A percentile compares a stretch with the other conserved stretches of the same genome.
Conservation (phyloP, 2,888 invertebrate species). For the Eubasilissa splendida region DNA sequence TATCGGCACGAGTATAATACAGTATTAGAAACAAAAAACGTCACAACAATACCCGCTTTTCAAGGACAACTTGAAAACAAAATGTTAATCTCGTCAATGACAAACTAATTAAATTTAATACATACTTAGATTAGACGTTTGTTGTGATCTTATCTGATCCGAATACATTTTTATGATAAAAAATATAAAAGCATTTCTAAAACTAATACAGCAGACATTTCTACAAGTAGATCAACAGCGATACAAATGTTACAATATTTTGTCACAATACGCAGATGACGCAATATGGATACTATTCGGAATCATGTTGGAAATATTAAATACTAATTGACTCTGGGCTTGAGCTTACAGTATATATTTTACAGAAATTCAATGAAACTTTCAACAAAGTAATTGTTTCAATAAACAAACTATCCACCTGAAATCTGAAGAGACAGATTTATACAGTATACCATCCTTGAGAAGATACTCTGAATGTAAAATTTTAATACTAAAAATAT, state of each 20-base stretch:
- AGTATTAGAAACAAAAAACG: no score
- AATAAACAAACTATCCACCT: neutral
- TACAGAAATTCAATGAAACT: neutral
- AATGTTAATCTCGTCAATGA: no score
- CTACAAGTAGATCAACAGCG: neutral
- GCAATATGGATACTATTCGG: neutral
- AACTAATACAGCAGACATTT: no score
- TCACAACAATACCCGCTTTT: no score
- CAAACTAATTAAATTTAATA: no score
- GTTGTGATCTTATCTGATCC: no score
- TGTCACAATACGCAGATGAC: neutral
- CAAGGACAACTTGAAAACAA: no score
- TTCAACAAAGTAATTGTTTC: neutral
- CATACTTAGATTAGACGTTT: no score
- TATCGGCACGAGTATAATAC: no score
- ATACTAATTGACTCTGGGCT: slow-evolving; percentile 26
- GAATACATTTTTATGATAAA: no score
- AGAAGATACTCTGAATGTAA: neutral
- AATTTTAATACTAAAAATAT: slow-evolving; percentile 8
- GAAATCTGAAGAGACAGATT: neutral
- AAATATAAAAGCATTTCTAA: no score
- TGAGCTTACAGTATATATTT: slow-evolving; percentile 2
- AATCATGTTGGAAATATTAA: slow-evolving; percentile 8
- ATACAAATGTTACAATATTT: slow-evolving; percentile 13
- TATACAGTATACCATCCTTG: neutral